Percentiles rank a stretch among this genome's conserved stretches.
phyloP scores from a whole-genome alignment of 2,888 invertebrate species.

The Hyles lineata region DNA sequence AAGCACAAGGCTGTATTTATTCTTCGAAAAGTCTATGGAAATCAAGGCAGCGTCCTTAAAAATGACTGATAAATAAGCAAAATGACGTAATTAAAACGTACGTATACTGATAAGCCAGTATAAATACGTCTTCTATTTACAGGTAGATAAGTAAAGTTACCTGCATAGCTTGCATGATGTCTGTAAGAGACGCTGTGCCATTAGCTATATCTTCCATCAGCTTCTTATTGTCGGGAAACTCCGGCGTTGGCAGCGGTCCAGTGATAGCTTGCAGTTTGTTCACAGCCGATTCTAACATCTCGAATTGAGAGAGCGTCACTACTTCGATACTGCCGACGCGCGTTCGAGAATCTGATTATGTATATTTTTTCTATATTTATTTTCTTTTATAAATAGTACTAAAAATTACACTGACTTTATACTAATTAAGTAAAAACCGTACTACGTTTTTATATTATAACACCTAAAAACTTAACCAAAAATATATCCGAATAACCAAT shows the following conservation, averaged over 20 bases:
- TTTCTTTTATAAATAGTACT: not conserved
- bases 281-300: slow-evolving; percentile 55
- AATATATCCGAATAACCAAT: too few species aligned
- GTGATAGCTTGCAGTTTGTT: slow-evolving; percentile 47
- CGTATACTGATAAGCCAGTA: too few species aligned
- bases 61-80: too few species aligned
- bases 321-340: slow-evolving; percentile 66
- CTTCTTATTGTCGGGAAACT: slow-evolving; percentile 62
- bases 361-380: not conserved
- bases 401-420: too few species aligned
- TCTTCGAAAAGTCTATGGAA: too few species aligned
- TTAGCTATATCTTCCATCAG: slow-evolving; percentile 57
- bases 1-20: too few species aligned
- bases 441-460: too few species aligned
- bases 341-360: slow-evolving; percentile 38
- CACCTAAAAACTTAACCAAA: too few species aligned
- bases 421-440: too few species aligned
- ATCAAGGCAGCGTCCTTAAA: too few species aligned
- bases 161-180: slow-evolving; percentile 75
- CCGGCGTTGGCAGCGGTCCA: slow-evolving; percentile 54
- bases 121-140: too few species aligned
- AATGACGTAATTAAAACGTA: too few species aligned
- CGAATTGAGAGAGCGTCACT: slow-evolving; percentile 69
- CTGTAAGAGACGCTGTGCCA: slow-evolving; percentile 68
- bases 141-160: slow-evolving; percentile 43